Conservation (phyloP, 2,888 invertebrate species). For the Candidula unifasciata region DNA sequence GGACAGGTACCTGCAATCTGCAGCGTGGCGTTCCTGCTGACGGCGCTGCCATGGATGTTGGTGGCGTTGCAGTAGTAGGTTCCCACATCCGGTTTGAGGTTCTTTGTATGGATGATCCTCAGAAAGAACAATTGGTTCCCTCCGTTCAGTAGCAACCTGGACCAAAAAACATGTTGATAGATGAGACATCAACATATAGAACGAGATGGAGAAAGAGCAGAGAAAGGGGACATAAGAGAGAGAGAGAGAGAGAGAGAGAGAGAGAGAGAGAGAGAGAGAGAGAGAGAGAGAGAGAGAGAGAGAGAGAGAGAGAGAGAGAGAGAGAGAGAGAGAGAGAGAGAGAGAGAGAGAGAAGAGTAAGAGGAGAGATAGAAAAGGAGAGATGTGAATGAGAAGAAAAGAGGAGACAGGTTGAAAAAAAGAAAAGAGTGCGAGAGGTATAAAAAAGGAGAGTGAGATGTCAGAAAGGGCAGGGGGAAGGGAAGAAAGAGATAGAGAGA, state of each 20-base stretch:
- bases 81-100: conserved; percentile 87
- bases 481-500: background rate
- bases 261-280: too few species aligned
- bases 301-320: too few species aligned
- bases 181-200: too few species aligned
- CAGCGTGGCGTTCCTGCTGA: conserved; percentile 90
- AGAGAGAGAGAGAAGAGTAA: background rate
- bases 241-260: too few species aligned
- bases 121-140: conserved; percentile 94
- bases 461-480: background rate
- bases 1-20: conserved; percentile 88
- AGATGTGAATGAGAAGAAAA: background rate
- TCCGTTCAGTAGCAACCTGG: conserved; percentile 83
- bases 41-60: conserved; percentile 88
- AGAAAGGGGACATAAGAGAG: too few species aligned
- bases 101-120: conserved; percentile 93
- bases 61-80: conserved; percentile 96
- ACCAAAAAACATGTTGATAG: too few species aligned
- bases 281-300: too few species aligned
- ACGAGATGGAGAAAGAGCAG: too few species aligned
- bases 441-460: background rate
- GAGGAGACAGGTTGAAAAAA: background rate
- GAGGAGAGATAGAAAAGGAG: background rate
- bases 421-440: too few species aligned
- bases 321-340: too few species aligned